phyloP scores from a whole-genome alignment of 2,888 invertebrate genomes.

The Pristionchus maxplancki region DNA sequence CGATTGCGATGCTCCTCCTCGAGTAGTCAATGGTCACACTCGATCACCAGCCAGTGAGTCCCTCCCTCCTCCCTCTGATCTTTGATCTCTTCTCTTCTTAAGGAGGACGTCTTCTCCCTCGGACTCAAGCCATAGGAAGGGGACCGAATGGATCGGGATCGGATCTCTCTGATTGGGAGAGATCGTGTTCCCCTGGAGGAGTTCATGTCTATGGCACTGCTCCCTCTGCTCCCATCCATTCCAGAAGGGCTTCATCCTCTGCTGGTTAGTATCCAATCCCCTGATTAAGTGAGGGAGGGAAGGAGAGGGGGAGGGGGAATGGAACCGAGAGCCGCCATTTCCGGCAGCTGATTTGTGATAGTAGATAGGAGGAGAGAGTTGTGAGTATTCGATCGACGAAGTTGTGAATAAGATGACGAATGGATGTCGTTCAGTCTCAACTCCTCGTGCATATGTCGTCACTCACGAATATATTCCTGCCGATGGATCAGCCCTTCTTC shows the following conservation, averaged over 20 bases:
- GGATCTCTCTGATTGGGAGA: constrained; percentile 71
- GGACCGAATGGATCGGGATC: constrained; percentile 58
- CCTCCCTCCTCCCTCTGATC: not conserved
- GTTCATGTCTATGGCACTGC: not conserved
- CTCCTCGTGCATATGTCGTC: constrained; percentile 63
- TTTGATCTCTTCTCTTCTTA: constrained; percentile 14
- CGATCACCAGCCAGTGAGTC: constrained; percentile 58
- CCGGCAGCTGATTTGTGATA: constrained; percentile 36
- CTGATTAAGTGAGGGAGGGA: constrained; percentile 15
- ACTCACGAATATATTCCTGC: constrained; percentile 74
- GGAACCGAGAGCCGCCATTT: not conserved
- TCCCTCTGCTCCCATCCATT: constrained; percentile 52
- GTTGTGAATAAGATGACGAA: not conserved
- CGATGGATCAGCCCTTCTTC: constrained; percentile 59
- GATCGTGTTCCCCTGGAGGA: constrained; percentile 63
- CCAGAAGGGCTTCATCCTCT: constrained; percentile 61
- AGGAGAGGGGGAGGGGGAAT: not conserved
- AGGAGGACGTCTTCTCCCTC: constrained; percentile 63
- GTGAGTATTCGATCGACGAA: not conserved
- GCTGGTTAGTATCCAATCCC: constrained; percentile 55
- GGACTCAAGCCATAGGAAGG: constrained; percentile 51
- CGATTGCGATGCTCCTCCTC: constrained; percentile 75
- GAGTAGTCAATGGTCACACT: constrained; percentile 55
- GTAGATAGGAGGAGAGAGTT: not conserved
- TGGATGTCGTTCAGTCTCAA: not conserved